Base-by-base conservation (phyloP, 2,797 vertebrate species). In the Limosa lapponica region DNA sequence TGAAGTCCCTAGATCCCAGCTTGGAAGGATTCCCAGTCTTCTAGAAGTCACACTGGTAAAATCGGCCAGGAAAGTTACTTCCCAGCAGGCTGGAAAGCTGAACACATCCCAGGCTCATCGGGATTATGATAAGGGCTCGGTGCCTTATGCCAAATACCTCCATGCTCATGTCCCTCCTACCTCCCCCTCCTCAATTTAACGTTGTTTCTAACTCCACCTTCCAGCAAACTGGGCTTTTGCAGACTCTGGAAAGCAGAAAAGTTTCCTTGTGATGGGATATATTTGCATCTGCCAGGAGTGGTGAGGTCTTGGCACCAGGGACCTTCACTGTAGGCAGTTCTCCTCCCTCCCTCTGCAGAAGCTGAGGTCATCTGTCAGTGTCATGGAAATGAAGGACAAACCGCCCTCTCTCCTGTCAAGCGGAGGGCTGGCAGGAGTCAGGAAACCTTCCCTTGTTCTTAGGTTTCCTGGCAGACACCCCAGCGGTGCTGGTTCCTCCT, bases 21-120 rank as follows among this genome's bases (percentile, higher is more conserved):
- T 43, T 91, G 95, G 96, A 96, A 90, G 39, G 48, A 17, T 77
- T 94, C 93, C 92, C 93, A 77, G 72, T 8, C 18, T 74, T 69
- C 58, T 49, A n/a, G 46, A 86, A 91, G 52, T 34, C 71, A 46
- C 61, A 8, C 37, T 4, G 23, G 72, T 16, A 9, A 12, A 75
- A 57, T 24, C 28, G 18, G 74, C 43, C 52, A 19, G 54, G 44
- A 44, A 61, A 69, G 70, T 36, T 36, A 0, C n/a, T 93, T 62
- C 61, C 54, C n/a, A 32, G 72, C 54, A 4, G 1, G 11, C 61
- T 36, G 54, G 81, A 36, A 24, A 83, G 79, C 58, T 8, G 74
- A 61, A 25, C 28, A 1, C 8, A 2, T 17, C 28, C 57, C 24
- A 12, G 32, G 46, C 41, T 10, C 78, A 2, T 54, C 3, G 0